Evolutionary conservation across 1,140 invertebrate genomes (phyloP), one percentile per base, ranked within the genome.

Genomic region (Ruditapes philippinarum): DNA sequence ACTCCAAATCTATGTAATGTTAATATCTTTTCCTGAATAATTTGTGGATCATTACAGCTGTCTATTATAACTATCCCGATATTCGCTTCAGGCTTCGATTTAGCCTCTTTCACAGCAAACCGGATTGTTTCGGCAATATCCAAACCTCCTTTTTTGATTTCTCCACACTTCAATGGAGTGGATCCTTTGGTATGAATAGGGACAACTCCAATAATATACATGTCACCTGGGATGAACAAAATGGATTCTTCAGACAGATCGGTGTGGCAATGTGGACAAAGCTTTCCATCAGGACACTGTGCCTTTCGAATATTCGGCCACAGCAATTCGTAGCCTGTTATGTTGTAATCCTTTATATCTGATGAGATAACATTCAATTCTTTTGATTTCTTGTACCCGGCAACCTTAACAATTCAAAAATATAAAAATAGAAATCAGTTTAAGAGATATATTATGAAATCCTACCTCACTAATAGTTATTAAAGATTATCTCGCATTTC

Each of bases 11-110:
- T 82, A 19, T 89, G 68, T 3, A 89, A 25, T 7, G 87, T 74
- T n/a, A 89, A 17, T 31, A 89, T 42, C 42, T 83, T 89, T 42
- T 89, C 87, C 40, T 89, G 79, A 19, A 89, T 83, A 17, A 89
- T 51, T 17, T 74, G 87, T 3, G 87, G 87, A 57, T 89, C 79
- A 49, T 82, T 82, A 28, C 87, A 89, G 31, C 87, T 89, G 54
- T 89, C 87, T 9, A 89, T 76, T 0, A 89, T 82, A n/a, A 89
- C 76, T 4, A 83, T 33, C 33, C 87, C 87, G 11, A 89, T 82
- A 22, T 82, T 83, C 0, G 68, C 79, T 11, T 25, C 51, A 0
- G 62, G 54, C 14, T 57, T 70, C 12, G 49, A n/a, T 60, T 54
- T 76, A 36, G 87, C 68, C 33, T 89, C 65, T 36, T 36, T 19